Evolutionary conservation across 2,113 vertebrate genomes (phyloP).

Genomic region (Calyptomena viridis): DNA sequence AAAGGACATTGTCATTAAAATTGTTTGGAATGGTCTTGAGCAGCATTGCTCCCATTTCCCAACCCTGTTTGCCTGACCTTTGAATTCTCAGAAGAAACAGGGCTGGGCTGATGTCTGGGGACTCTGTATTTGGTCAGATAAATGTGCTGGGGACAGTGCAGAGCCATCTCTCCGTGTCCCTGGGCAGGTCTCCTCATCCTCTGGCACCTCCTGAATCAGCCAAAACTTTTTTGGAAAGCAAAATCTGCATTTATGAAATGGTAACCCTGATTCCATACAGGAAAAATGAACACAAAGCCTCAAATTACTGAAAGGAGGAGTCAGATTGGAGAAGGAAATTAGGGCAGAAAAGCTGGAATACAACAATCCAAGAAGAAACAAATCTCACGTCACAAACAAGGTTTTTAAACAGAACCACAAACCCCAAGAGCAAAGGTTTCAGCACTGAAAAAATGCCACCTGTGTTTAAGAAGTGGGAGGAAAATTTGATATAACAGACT

Average conservation of each 20-base stretch:
- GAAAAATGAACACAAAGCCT: not conserved
- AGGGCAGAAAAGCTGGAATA: not conserved
- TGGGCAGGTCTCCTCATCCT: not conserved
- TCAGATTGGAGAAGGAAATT: not conserved
- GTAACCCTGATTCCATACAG: not conserved
- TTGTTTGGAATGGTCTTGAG: not conserved
- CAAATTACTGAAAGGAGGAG: not conserved
- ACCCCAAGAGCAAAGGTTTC: not conserved
- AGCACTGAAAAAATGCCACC: not conserved
- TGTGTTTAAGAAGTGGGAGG: not conserved
- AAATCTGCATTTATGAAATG: not conserved
- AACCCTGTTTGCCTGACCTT: not conserved
- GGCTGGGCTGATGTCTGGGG: not conserved
- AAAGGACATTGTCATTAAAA: slow-evolving; percentile 21
- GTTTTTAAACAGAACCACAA: not conserved
- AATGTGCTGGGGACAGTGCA: fast-evolving
- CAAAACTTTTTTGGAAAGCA: not conserved
- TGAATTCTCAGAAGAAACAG: not conserved
- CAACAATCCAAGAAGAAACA: not conserved
- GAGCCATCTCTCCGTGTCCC: fast-evolving
- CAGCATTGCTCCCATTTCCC: not conserved
- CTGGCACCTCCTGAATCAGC: not conserved
- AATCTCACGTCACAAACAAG: not conserved
- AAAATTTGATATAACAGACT: not conserved
- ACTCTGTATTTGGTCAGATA: fast-evolving